Conservation (phyloP, 2,888 invertebrate genomes). For the Mesochorus sp. region DNA sequence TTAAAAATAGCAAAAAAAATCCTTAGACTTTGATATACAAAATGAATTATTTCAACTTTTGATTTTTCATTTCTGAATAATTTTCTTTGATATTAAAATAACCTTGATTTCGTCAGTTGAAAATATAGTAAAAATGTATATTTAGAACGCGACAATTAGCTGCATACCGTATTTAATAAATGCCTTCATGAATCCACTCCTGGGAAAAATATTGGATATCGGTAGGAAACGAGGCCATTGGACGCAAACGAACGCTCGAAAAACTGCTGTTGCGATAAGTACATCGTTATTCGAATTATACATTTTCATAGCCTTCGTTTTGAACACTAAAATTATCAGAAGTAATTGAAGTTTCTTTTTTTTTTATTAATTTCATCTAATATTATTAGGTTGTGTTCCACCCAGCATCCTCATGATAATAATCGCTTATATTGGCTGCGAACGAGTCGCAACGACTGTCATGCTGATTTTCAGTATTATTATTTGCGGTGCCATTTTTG, state of each 20-base stretch:
- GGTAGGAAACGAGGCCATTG: conserved; percentile 74
- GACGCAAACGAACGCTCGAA: conserved; percentile 76
- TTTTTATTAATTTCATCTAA: background rate
- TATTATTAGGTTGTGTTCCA: conserved; percentile 74
- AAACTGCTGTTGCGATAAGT: conserved; percentile 78
- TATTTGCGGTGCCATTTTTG: conserved; percentile 76
- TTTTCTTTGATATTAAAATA: too few relatives aligned
- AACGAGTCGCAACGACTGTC: conserved; percentile 67
- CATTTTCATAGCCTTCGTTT: background rate
- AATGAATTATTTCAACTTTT: background rate
- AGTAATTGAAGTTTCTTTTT: background rate
- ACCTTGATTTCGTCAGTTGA: too few relatives aligned
- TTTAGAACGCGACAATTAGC: conserved; percentile 76
- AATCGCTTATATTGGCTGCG: conserved; percentile 76
- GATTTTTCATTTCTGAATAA: background rate
- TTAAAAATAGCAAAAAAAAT: too few relatives aligned
- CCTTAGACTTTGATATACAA: background rate
- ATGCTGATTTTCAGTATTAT: conserved; percentile 74
- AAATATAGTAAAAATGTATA: too few relatives aligned
- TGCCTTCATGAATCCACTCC: conserved; percentile 72
- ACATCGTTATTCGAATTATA: conserved; percentile 48
- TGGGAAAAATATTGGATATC: conserved; percentile 75
- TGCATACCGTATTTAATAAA: conserved; percentile 77
- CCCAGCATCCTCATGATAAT: conserved; percentile 71
- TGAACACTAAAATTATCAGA: too few relatives aligned